These are phyloP conservation scores for Bambusicola thoracicus DNA, from an alignment of 2,113 vertebrate genomes.

Conservation along the genomic window DNA sequence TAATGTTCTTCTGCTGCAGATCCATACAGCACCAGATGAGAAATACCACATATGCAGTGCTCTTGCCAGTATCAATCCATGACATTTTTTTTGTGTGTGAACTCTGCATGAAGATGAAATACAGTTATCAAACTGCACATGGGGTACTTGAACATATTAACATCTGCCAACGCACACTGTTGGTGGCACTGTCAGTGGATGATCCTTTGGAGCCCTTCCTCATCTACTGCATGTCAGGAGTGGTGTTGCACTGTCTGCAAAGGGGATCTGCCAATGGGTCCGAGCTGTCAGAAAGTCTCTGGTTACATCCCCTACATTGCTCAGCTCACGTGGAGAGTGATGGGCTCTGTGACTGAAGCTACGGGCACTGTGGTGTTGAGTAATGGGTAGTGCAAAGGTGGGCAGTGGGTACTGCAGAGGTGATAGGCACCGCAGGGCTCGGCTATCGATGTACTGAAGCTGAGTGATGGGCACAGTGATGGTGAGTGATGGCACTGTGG, in stretches of 20 bases:
- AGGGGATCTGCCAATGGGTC: neutral
- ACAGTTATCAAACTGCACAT: fast-evolving
- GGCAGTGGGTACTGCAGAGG: too few species aligned
- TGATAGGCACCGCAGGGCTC: too few species aligned
- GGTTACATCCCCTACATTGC: fast-evolving
- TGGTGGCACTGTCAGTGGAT: fast-evolving
- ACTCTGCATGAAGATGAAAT: fast-evolving
- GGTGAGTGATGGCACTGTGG: too few species aligned
- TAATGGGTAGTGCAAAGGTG: too few species aligned
- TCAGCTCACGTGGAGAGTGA: fast-evolving
- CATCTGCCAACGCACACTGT: fast-evolving
- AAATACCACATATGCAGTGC: fast-evolving
- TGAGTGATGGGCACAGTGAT: neutral
- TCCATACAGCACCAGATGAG: fast-evolving
- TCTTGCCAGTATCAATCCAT: fast-evolving
- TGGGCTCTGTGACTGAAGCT: fast-evolving
- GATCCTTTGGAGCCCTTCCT: neutral
- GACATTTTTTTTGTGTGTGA: fast-evolving
- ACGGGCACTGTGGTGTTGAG: too few species aligned
- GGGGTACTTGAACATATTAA: fast-evolving
- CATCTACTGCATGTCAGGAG: fast-evolving
- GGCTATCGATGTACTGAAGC: too few species aligned
- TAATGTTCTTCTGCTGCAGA: neutral
- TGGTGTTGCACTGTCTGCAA: fast-evolving
- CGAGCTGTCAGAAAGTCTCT: neutral